phyloP scores from a whole-genome alignment of 2,888 invertebrate genomes.

The Perizoma flavofasciatum region DNA sequence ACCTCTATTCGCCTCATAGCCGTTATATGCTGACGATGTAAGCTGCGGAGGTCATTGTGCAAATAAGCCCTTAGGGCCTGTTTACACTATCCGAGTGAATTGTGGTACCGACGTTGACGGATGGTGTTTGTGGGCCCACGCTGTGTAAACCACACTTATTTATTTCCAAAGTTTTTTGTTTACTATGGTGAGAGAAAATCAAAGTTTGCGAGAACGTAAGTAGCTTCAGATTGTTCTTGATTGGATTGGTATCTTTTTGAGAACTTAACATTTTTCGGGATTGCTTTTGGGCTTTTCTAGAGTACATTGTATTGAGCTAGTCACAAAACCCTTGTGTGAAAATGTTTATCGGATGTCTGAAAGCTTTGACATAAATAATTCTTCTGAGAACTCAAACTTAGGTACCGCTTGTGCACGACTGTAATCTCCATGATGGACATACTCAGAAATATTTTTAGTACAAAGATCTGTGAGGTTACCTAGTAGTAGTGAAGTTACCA shows the following conservation, averaged over 20 bases:
- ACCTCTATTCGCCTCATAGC: too few species aligned
- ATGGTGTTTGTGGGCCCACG: constrained; percentile 57
- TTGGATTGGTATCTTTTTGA: constrained; percentile 14
- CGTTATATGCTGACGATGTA: neutral
- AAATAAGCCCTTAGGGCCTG: constrained; percentile 53
- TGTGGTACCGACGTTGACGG: constrained; percentile 59
- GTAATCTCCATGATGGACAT: too few species aligned
- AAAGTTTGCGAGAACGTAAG: constrained; percentile 19
- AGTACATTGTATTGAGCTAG: too few species aligned
- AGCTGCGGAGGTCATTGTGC: constrained; percentile 8
- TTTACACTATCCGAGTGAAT: constrained; percentile 62
- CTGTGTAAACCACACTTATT: constrained; percentile 48
- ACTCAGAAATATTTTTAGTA: too few species aligned
- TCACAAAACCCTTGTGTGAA: too few species aligned
- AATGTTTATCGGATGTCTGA: too few species aligned
- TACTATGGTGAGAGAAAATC: constrained; percentile 23
- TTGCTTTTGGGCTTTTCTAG: too few species aligned
- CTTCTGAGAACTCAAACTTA: too few species aligned
- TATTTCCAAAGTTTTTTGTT: constrained; percentile 45
- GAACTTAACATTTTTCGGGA: neutral
- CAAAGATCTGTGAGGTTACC: too few species aligned
- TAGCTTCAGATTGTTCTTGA: constrained; percentile 22
- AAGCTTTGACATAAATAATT: too few species aligned
- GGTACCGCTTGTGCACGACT: too few species aligned
- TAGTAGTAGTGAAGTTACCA: too few species aligned